Conservation (phyloP, 1,140 invertebrate species). For the Drosophila kikkawai region DNA sequence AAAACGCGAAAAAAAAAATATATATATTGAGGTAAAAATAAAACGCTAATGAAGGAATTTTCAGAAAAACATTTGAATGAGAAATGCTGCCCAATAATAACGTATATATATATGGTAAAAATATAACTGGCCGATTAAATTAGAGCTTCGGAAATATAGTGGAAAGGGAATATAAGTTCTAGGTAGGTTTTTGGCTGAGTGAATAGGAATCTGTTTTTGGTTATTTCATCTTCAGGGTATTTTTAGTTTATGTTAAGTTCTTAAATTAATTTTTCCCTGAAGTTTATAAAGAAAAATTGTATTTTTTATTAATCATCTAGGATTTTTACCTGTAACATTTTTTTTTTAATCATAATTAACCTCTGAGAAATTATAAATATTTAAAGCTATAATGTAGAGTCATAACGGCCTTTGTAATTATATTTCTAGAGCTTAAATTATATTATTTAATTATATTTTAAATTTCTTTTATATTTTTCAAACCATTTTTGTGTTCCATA, state of each 20-base stretch:
- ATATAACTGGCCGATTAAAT: conserved; percentile 13
- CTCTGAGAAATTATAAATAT: not conserved
- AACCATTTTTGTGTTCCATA: not conserved
- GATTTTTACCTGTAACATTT: too few species aligned
- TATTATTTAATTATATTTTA: not conserved
- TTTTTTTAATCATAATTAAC: too few species aligned
- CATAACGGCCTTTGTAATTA: not conserved
- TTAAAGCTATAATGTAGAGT: not conserved
- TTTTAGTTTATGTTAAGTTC: not conserved
- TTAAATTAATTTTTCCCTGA: not conserved
- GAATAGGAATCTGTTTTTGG: not conserved
- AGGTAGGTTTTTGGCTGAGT: not conserved
- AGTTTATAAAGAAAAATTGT: not conserved
- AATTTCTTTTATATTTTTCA: too few species aligned
- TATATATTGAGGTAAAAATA: not conserved
- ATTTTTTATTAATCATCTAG: not conserved
- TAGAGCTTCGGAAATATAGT: conserved; percentile 2
- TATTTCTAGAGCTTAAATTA: too few species aligned
- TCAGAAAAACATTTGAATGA: conserved; percentile 40
- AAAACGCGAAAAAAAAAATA: conserved; percentile 6
- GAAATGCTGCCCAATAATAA: conserved; percentile 51
- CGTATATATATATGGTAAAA: conserved; percentile 35
- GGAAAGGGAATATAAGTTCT: not conserved
- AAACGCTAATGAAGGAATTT: conserved; percentile 24
- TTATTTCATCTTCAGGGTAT: not conserved